Evolutionary conservation across 2,797 vertebrate genomes (phyloP).

Genomic region (Smutsia temminckii): DNA sequence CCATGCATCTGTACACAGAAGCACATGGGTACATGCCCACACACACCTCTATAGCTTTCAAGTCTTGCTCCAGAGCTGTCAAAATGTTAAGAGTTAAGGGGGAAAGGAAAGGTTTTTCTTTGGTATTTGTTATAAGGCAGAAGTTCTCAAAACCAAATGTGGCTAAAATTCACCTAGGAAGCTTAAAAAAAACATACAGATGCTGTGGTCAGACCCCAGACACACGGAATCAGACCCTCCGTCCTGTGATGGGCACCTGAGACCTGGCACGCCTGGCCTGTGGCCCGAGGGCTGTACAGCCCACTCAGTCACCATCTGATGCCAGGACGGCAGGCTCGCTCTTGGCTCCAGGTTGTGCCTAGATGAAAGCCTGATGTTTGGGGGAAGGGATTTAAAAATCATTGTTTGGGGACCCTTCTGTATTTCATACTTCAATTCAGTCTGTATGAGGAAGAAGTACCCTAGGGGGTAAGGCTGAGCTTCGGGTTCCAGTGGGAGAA

Average conservation of each 20-base stretch:
- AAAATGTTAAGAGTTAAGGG: background rate
- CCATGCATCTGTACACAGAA: background rate
- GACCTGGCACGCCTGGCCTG: background rate
- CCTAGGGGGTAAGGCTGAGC: background rate
- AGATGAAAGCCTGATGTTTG: background rate
- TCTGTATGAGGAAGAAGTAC: background rate
- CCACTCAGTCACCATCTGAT: conserved; percentile 41
- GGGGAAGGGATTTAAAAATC: background rate
- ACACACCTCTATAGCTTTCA: background rate
- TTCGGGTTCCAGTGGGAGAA: background rate
- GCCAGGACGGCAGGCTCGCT: background rate
- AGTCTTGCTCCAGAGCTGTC: background rate
- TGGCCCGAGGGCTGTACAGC: background rate
- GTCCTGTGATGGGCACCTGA: background rate
- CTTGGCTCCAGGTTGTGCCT: background rate
- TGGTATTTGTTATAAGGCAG: background rate
- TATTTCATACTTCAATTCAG: background rate
- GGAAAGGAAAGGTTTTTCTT: conserved; percentile 33
- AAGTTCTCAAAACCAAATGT: background rate
- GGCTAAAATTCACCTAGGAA: conserved; percentile 18
- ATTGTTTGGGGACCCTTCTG: background rate
- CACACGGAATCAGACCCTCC: background rate
- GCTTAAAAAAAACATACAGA: background rate
- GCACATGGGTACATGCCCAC: fast-evolving
- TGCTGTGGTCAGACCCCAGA: background rate